Base-by-base conservation (phyloP, 2,888 invertebrate species). In the Scaptomyza reducta region DNA sequence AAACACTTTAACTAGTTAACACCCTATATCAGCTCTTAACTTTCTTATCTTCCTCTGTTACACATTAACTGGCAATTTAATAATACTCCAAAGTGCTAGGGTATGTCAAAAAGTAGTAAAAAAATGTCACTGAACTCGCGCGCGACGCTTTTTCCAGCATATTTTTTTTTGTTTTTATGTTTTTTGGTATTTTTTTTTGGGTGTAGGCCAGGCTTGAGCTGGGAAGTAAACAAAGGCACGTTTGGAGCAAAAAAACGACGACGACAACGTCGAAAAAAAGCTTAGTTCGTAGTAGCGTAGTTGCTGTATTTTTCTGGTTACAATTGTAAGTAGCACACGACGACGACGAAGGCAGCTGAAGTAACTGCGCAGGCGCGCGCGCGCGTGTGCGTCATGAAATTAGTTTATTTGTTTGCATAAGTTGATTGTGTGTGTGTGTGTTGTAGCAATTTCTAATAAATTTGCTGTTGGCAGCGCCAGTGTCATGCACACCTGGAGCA, bases 331-430 rank as follows among this genome's bases (percentile, higher is more conserved):
- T 84, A 84, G 87, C 87, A 77, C 83, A 87, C 44, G 35, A 29
- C 53, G 59, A 29, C 57, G 45, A 13, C 59, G 64, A 41, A 53
- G 31, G 42, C 56, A 56, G 58, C 40, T 50, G 70, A 51, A 42
- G 55, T 74, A 79, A 79, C 78, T 76, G 84, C 84, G 85, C 85
- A 87, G 87, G 87, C 84, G 82, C 82, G 84, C 31, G 27, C 31
- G 33, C 74, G 74, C 82, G 87, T 87, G 82, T 87, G 87, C 84
- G 84, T 87, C 84, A 87, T 84, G 87, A 84, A 84, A 84, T 84
- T 84, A 87, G 87, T 87, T 87, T 84, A 87, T 84, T 84, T 87
- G 87, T 84, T 82, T 87, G 84, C 87, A 85, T 85, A 85, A 81
- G 75, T 60, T 57, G 58, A 14, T 46, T 66, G 72, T 74, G 56